These are phyloP conservation scores for Ruditapes philippinarum DNA, from an alignment of 1,140 invertebrate genomes.

Conservation along the genomic window DNA sequence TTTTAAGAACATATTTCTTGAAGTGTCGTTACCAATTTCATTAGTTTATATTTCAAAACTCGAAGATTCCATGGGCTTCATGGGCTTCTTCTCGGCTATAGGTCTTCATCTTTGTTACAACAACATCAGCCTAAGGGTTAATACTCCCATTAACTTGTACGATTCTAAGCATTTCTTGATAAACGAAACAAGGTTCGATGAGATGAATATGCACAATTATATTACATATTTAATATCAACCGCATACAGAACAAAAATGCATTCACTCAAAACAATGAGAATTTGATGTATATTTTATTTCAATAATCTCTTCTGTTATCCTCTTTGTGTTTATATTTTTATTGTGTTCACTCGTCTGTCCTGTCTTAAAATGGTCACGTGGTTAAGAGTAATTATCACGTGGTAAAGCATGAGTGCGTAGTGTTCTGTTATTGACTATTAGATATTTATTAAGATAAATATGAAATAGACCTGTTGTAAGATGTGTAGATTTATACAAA, in stretches of 20 bases:
- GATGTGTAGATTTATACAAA: constrained; percentile 42
- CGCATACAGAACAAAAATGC: too few species aligned
- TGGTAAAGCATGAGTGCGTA: neutral
- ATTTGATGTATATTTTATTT: neutral
- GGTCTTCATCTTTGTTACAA: too few species aligned
- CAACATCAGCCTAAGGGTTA: too few species aligned
- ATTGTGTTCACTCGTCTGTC: neutral
- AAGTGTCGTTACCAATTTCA: too few species aligned
- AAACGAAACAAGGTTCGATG: too few species aligned
- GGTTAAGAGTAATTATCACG: neutral
- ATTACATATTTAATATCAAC: too few species aligned
- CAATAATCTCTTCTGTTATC: neutral
- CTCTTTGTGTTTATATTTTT: neutral
- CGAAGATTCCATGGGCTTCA: too few species aligned
- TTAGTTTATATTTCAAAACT: too few species aligned
- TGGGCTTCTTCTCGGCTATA: too few species aligned
- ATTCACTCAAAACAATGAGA: neutral
- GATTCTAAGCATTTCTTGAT: neutral
- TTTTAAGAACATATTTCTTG: too few species aligned
- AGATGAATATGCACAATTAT: too few species aligned
- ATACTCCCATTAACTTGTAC: neutral
- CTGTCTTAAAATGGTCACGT: neutral
- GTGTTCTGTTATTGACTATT: constrained; percentile 36
- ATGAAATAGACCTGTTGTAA: constrained; percentile 40
- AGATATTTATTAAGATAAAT: constrained; percentile 53